Conservation (phyloP, 2,888 invertebrate species). For the Tenthredo amoena region DNA sequence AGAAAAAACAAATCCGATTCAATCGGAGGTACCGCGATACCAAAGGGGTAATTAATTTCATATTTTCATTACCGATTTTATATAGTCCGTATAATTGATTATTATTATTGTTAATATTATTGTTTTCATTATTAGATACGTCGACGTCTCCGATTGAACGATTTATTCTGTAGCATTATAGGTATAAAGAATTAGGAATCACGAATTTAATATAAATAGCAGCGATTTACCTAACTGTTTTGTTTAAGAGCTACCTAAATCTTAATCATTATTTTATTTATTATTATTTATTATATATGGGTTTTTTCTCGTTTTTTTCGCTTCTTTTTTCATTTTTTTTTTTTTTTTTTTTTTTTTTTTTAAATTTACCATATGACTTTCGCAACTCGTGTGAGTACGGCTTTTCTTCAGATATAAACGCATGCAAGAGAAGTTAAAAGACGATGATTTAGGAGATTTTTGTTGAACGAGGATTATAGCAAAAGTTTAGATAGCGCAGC, state of each 20-base stretch:
- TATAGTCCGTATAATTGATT: not conserved
- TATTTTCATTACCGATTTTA: not conserved
- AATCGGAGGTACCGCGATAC: not conserved
- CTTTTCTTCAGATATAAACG: constrained; percentile 3
- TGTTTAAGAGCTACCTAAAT: not conserved
- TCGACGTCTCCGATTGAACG: not conserved
- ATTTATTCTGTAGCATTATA: not conserved
- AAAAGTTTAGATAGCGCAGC: constrained; percentile 67
- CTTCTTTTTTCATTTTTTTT: not conserved
- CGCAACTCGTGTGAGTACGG: constrained; percentile 26
- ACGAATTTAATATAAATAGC: not conserved
- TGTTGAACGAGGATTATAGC: constrained; percentile 64
- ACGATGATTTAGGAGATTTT: not conserved
- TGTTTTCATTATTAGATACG: not conserved
- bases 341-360: not conserved
- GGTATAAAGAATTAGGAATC: not conserved
- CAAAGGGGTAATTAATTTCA: not conserved
- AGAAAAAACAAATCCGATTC: not conserved
- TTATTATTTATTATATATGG: not conserved
- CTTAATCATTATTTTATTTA: not conserved
- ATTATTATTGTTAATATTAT: not conserved
- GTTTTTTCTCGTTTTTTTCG: not conserved
- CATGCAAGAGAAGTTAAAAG: not conserved
- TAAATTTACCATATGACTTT: constrained; percentile 6
- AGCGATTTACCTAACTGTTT: not conserved